Conservation (phyloP, 2,113 vertebrate species). For the Nycticorax nycticorax region DNA sequence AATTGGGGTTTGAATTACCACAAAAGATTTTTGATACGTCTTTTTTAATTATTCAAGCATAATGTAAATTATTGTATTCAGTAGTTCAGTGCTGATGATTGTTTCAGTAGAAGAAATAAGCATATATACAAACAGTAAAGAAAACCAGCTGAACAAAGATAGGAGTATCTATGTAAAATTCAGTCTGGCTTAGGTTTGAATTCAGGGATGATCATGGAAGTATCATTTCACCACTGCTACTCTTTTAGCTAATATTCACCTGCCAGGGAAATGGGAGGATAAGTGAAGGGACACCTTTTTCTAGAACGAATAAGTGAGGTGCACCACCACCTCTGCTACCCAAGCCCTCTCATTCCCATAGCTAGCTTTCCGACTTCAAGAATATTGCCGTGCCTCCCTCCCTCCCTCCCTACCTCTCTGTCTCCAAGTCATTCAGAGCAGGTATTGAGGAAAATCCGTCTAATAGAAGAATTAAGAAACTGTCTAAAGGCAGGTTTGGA, state of each 20-base stretch:
- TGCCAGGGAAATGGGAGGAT: not conserved
- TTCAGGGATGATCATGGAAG: not conserved
- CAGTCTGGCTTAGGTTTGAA: not conserved
- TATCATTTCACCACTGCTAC: not conserved
- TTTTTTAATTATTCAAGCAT: not conserved
- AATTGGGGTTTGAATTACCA: not conserved
- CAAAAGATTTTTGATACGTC: not conserved
- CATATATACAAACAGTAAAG: not conserved
- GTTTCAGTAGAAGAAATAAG: not conserved
- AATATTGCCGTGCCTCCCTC: not conserved
- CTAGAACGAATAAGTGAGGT: not conserved
- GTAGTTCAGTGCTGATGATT: not conserved
- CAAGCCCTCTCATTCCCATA: not conserved
- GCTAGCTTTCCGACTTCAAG: not conserved
- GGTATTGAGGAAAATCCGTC: not conserved
- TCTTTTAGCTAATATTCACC: not conserved
- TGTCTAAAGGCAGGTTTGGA: not conserved
- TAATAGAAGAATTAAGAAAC: not conserved
- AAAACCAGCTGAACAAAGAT: not conserved
- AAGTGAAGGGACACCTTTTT: not conserved
- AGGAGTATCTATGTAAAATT: not conserved
- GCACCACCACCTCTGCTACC: accelerated
- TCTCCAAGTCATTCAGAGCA: not conserved
- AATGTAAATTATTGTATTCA: not conserved
- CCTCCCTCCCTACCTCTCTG: not conserved